Evolutionary conservation across 2,797 vertebrate genomes (phyloP), one percentile per base, ranked within the genome.

Genomic region (Syngnathus rostellatus): DNA sequence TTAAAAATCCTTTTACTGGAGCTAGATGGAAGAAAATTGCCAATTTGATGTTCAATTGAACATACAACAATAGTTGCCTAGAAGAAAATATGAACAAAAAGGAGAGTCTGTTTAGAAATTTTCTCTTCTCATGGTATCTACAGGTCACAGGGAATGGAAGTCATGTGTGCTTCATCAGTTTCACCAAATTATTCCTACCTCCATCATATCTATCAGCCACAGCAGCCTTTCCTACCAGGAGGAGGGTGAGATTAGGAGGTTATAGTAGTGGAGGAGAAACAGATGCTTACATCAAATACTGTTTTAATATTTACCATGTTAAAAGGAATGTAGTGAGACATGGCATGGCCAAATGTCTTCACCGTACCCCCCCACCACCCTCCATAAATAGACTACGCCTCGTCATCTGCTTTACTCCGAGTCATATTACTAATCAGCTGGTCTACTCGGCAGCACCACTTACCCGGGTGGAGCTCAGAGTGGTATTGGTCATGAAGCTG

Each of bases 161-260:
- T 39, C 46, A 23, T 60, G 55, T 72, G 68, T 48, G 66, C 68
- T 68, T 73, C 62, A 70, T 71, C 66, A 73, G 38, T 76, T 63
- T 70, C 62, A 31, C 73, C 62, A 38, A 67, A 63, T 37, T 66
- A 78, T 72, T 88, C 89, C 91, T 96, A 98, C 96, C 96, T 99
- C 96, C 95, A 98, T 98, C 90, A 99, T 93, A 92, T 98, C 97
- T 92, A 99, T 95, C 69, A 99, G 92, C 96, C 96, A 99, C 73
- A 99, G 90, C 81, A 99, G 93, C 69, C 95, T 91, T 83, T 99
- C 96, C 96, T 88, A 77, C 89, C 76, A 71, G 74, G 70, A 69
- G 66, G 37, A 68, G 53, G n/a, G 48, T 23, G 37, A 41, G 54
- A 65, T 37, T 48, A 41, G 21, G 14, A 25, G 41, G 38, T 67